Conservation (phyloP, 2,888 invertebrate species). For the Lacanobia wlatinum region DNA sequence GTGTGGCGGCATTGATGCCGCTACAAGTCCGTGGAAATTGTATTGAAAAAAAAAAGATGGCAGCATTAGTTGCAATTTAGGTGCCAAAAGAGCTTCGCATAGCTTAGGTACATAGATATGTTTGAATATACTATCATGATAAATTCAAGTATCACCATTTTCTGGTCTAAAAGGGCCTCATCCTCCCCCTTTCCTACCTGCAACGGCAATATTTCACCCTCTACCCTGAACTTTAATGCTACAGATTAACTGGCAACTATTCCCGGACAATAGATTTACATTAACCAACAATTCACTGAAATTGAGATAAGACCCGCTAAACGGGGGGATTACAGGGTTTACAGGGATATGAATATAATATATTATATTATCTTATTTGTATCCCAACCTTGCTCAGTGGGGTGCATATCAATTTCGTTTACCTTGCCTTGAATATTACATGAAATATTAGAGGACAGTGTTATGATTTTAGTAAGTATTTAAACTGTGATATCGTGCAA, state of each 20-base stretch:
- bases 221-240: slow-evolving; percentile 44
- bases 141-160: background rate
- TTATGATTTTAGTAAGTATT: slow-evolving; percentile 27
- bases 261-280: slow-evolving; percentile 55
- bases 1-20: too few species aligned
- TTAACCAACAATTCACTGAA: slow-evolving; percentile 54
- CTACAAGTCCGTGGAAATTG: too few species aligned
- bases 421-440: slow-evolving; percentile 23
- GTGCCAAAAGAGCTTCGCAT: too few species aligned
- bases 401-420: slow-evolving; percentile 42
- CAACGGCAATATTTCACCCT: slow-evolving; percentile 33
- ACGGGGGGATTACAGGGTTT: slow-evolving; percentile 34
- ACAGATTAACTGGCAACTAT: slow-evolving; percentile 46
- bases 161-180: background rate
- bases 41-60: too few species aligned
- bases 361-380: slow-evolving; percentile 57
- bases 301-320: slow-evolving; percentile 52
- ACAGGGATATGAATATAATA: slow-evolving; percentile 43
- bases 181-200: background rate
- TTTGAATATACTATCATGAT: too few species aligned
- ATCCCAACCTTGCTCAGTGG: slow-evolving; percentile 25
- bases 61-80: too few species aligned
- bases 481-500: background rate
- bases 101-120: too few species aligned
- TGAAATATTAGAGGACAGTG: slow-evolving; percentile 9